Conservation (phyloP, 2,113 vertebrate genomes). For the Apodemus speciosus region DNA sequence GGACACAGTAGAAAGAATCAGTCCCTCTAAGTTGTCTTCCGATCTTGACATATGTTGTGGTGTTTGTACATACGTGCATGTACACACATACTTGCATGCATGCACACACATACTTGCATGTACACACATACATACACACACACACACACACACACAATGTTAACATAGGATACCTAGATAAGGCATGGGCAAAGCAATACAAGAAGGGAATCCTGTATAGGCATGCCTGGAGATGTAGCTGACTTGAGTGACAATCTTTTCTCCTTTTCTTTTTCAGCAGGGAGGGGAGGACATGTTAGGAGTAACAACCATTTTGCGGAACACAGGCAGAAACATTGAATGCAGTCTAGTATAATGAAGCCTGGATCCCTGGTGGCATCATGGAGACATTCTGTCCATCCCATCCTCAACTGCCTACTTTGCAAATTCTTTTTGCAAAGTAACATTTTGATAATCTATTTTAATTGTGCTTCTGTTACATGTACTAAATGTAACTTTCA, state of each 20-base stretch:
- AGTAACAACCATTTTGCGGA: neutral
- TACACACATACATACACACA: neutral
- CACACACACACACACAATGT: neutral
- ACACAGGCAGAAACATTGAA: neutral
- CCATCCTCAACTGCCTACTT: neutral
- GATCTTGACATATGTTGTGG: neutral
- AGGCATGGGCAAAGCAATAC: neutral
- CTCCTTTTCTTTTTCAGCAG: neutral
- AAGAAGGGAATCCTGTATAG: neutral
- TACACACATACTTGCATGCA: neutral
- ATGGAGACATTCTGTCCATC: neutral
- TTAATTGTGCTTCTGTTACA: neutral
- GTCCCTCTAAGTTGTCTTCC: neutral
- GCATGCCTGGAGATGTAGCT: neutral
- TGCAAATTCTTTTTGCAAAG: conserved; percentile 1
- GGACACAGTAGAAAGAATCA: neutral
- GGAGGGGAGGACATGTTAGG: too few species aligned
- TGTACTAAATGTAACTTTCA: neutral
- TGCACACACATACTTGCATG: neutral
- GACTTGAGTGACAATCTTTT: neutral
- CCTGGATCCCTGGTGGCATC: neutral
- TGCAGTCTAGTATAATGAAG: neutral
- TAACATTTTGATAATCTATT: neutral
- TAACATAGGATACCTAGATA: neutral
- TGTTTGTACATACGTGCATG: neutral